Evolutionary conservation across 2,888 invertebrate species (phyloP).

Genomic region (Sepioteuthis lessoniana): DNA sequence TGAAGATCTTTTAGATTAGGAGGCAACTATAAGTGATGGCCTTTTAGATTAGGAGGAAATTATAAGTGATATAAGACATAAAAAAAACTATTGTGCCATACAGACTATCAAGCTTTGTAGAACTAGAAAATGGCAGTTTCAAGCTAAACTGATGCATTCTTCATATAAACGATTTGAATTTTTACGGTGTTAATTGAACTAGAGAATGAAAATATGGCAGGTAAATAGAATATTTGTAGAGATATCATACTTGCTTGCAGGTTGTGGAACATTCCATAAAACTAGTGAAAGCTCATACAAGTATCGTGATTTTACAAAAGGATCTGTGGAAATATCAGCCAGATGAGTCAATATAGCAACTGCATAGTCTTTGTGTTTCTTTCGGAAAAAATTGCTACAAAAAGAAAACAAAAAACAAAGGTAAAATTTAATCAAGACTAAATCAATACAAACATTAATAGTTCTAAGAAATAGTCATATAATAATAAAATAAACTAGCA

Average conservation of each 20-base stretch:
- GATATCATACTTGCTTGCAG: background rate
- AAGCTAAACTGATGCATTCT: too few species aligned
- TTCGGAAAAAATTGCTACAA: background rate
- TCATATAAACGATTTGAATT: too few species aligned
- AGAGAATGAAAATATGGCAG: background rate
- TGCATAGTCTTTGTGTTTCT: constrained; percentile 6
- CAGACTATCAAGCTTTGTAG: too few species aligned
- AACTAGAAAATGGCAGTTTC: too few species aligned
- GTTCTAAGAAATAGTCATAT: background rate
- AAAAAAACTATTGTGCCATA: too few species aligned
- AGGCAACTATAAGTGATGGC: too few species aligned
- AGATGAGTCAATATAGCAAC: constrained; percentile 24
- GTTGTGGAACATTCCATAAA: background rate
- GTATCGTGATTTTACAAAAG: background rate
- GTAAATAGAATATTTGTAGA: background rate
- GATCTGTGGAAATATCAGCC: background rate
- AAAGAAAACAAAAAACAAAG: background rate
- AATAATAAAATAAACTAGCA: background rate
- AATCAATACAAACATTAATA: background rate
- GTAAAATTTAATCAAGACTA: background rate
- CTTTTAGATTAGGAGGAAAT: too few species aligned
- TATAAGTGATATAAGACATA: too few species aligned
- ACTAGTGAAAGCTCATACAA: background rate
- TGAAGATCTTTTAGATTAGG: too few species aligned
- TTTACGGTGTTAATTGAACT: too few species aligned